Base-by-base conservation (phyloP, 2,797 vertebrate genomes). In the Cirrhinus molitorella region DNA sequence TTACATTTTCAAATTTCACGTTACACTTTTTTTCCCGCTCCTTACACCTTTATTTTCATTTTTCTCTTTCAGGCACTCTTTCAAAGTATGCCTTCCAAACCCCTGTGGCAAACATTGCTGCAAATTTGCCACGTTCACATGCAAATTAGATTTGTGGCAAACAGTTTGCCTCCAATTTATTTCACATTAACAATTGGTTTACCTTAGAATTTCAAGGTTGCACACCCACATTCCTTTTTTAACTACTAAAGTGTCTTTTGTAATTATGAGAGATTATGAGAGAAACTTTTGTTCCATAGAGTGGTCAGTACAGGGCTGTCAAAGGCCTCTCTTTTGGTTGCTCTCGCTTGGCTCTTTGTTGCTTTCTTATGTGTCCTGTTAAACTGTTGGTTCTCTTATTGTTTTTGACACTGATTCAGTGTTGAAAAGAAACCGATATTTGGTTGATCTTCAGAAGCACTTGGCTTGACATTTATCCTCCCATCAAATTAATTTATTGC, bases 381-480 rank as follows among this genome's bases (percentile, higher is more conserved):
- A n/a, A 45, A 55, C 83, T 71, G 61, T 40, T 65, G 59, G 57
- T 40, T 83, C 74, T 79, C 81, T 74, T 53, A 79, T 81, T 37
- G 65, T 85, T 81, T 53, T 16, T 86, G 53, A 77, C 79, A 84
- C 88, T 92, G 83, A 88, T 88, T 88, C 89, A 86, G 83, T 88
- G 89, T 88, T 83, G 83, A 63, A 73, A 72, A 78, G 61, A 87
- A 84, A 84, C 74, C 89, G 90, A 89, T 92, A 90, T 92, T 92
- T 90, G 86, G 89, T 90, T 85, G 90, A 91, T 93, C 91, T 94
- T 90, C 80, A 85, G 78, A 91, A 91, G 88, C 82, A 84, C 88
- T 88, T 86, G 83, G 87, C 83, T 85, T 92, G 93, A 92, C 92
- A 92, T 94, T 94, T 93, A 91, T 92, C 88, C 90, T 90, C 83